These are phyloP conservation scores for Cephus cinctus DNA, from an alignment of 1,140 invertebrate genomes.

Conservation along the genomic window DNA sequence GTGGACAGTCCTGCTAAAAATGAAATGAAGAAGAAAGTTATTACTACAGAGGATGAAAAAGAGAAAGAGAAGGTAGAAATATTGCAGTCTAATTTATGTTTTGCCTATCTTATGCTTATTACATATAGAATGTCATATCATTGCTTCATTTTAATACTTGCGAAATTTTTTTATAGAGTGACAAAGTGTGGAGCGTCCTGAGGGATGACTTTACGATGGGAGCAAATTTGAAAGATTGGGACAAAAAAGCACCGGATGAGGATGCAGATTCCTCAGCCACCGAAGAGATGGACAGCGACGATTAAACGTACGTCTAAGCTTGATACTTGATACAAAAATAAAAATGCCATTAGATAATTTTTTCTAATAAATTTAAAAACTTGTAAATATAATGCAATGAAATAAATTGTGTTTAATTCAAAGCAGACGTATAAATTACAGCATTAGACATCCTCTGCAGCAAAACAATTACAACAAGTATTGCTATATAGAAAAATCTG, in stretches of 20 bases:
- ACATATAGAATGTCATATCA: background rate
- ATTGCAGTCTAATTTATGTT: background rate
- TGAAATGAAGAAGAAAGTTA: conserved; percentile 52
- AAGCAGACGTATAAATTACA: too few species aligned
- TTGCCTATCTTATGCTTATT: background rate
- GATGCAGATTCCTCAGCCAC: conserved; percentile 38
- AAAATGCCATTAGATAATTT: too few species aligned
- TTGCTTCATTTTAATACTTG: conserved; percentile 5
- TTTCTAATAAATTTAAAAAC: too few species aligned
- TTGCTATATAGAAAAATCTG: too few species aligned
- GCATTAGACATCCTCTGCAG: too few species aligned
- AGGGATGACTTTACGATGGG: conserved; percentile 87
- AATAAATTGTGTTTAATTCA: too few species aligned
- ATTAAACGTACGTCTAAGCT: too few species aligned
- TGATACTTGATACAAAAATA: too few species aligned
- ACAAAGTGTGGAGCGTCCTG: conserved; percentile 60
- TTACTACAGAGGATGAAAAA: conserved; percentile 50
- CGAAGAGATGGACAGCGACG: conserved; percentile 40
- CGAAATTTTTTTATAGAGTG: conserved; percentile 24
- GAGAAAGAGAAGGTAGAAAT: conserved; percentile 23
- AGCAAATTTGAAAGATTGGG: conserved; percentile 89
- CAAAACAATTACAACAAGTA: too few species aligned
- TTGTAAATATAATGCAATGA: too few species aligned
- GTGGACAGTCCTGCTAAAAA: conserved; percentile 30
- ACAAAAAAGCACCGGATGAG: conserved; percentile 65